Evolutionary conservation across 2,888 invertebrate genomes (phyloP), one percentile per base, ranked within the genome.

Genomic region (Lypha dubia): DNA sequence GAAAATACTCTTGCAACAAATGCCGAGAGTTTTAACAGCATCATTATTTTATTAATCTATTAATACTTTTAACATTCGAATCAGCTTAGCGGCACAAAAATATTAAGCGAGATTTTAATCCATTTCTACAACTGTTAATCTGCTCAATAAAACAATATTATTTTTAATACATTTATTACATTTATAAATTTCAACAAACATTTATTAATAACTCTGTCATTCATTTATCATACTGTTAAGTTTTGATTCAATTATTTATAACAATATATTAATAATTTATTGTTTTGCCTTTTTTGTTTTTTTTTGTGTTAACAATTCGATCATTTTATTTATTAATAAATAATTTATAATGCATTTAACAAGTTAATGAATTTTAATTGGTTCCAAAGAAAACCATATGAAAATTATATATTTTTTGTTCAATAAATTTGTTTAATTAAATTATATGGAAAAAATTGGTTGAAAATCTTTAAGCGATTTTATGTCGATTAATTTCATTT

Each of bases 131-230:
- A n/a, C n/a, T n/a, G n/a, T 60, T 35, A 28, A 32, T 41, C 32
- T 1, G 41, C 6, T 58, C 15, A 75, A 56, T 56, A 56, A 56
- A 56, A 65, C 22, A 75, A 28, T 56, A 38, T n/a, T 7, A 46
- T 24, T 58, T n/a, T 67, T 65, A 11, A 28, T 24, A 3, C 35
- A 3, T 51, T 49, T 44, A 8, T 67, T 41, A 20, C 28, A n/a
- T 11, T 46, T 65, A 49, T n/a, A 24, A 63, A 56, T 51, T 60
- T 46, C n/a, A 74, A 80, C 67, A 80, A 67, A 74, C 28, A 80
- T 67, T 73, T 49, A 41, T 60, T 76, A 56, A 46, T n/a, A 63
- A 46, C 11, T 63, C 44, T 20, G 44, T 22, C 32, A 24, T 49
- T 22, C 32, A 24, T 49, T 49, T 20, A 32, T 53, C 63, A 35